phyloP scores from a whole-genome alignment of 2,113 vertebrate species.

The Orientallactaga bullata region DNA sequence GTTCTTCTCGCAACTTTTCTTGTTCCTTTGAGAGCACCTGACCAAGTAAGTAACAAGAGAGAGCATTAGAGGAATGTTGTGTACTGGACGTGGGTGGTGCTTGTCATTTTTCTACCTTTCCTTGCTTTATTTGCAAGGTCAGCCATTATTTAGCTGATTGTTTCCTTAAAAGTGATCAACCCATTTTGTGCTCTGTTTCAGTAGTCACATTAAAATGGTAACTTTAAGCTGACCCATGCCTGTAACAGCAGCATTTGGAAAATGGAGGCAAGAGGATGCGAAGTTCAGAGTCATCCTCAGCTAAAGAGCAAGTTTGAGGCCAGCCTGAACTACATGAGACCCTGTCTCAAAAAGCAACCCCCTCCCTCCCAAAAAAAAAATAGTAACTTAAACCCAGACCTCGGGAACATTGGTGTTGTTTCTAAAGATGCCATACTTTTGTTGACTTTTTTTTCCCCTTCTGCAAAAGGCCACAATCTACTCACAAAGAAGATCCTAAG shows the following conservation, averaged over 20 bases:
- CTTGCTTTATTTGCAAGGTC: constrained; percentile 49
- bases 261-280: background rate
- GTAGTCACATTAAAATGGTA: background rate
- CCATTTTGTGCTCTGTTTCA: constrained; percentile 45
- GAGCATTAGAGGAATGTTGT: background rate
- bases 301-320: background rate
- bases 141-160: constrained; percentile 33
- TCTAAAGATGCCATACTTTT: constrained; percentile 27
- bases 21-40: background rate
- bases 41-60: constrained; percentile 28
- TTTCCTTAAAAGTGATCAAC: constrained; percentile 12
- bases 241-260: background rate
- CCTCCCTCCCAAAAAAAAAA: background rate
- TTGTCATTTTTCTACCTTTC: constrained; percentile 35
- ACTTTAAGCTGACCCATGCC: background rate
- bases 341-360: background rate
- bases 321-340: background rate
- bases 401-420: constrained; percentile 10
- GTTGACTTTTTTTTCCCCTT: constrained; percentile 1
- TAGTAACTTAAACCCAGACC: background rate
- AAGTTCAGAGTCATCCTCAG: background rate
- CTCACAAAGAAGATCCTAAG: constrained; percentile 83
- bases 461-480: constrained; percentile 51
- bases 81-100: background rate
- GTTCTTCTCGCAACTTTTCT: background rate